phyloP scores from a whole-genome alignment of 2,113 vertebrate genomes.

The Rhinoptilus africanus region DNA sequence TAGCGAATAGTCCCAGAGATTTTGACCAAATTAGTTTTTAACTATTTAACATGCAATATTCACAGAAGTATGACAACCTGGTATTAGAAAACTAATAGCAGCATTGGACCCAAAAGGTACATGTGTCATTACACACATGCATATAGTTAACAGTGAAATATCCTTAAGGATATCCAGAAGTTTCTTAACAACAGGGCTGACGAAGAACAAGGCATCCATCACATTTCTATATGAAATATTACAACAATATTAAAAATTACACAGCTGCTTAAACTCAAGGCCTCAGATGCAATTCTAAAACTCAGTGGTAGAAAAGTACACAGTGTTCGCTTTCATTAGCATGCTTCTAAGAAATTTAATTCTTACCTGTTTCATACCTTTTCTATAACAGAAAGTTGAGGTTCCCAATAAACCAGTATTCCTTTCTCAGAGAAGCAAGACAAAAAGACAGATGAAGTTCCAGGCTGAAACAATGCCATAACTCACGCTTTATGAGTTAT shows the following conservation, averaged over 20 bases:
- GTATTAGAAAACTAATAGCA: neutral
- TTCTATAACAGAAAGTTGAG: neutral
- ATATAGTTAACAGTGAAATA: neutral
- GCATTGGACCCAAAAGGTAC: neutral
- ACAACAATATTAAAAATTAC: neutral
- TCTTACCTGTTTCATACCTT: neutral
- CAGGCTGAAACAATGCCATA: neutral
- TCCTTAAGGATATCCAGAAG: neutral
- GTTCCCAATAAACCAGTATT: neutral
- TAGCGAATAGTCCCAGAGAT: neutral
- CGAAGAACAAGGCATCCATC: neutral
- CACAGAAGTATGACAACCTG: neutral
- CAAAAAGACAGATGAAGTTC: neutral
- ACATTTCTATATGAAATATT: neutral
- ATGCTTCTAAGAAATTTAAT: neutral
- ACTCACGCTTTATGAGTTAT: neutral
- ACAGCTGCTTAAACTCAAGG: neutral
- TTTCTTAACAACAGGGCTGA: neutral
- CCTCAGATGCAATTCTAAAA: slow-evolving; percentile 3
- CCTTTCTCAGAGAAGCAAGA: neutral
- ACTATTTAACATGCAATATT: neutral
- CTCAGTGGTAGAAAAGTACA: neutral
- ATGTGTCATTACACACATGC: neutral
- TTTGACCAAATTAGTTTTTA: neutral
- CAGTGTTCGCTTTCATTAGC: neutral